A percentile compares a stretch with the other conserved stretches of the same genome.
These are phyloP conservation scores for Urosaurus nigricauda DNA, from an alignment of 2,797 vertebrate genomes.

Conservation along the genomic window DNA sequence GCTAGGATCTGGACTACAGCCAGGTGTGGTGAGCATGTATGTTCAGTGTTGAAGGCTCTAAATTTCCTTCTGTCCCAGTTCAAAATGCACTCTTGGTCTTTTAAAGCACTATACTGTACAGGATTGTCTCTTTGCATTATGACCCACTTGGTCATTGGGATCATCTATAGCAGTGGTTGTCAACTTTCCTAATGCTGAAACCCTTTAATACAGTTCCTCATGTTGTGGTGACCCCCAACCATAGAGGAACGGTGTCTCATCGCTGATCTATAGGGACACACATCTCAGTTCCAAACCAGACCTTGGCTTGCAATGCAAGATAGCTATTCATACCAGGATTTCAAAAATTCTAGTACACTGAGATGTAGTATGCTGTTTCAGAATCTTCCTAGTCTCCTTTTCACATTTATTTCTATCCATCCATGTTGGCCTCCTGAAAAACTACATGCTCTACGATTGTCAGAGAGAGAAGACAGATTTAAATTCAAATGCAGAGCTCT, in stretches of 20 bases:
- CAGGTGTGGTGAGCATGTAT: not conserved
- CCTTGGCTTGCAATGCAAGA: not conserved
- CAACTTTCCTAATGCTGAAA: too few species aligned
- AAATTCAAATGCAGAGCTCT: not conserved
- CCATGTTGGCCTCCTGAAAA: not conserved
- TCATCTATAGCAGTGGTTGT: too few species aligned
- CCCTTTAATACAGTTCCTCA: too few species aligned
- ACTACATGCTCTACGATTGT: not conserved
- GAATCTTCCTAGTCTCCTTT: not conserved
- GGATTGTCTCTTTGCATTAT: not conserved
- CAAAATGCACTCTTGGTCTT: not conserved
- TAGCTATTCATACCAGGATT: not conserved
- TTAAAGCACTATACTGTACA: not conserved
- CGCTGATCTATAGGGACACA: not conserved
- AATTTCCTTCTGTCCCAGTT: not conserved
- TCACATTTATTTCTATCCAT: not conserved
- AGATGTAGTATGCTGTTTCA: not conserved
- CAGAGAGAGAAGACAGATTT: not conserved
- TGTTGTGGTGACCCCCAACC: too few species aligned
- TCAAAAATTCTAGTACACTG: not conserved
- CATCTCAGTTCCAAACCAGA: not conserved
- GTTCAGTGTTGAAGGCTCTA: too few species aligned
- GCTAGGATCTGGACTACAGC: too few species aligned
- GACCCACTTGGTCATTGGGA: not conserved
- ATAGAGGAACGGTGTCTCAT: too few species aligned